Conservation (phyloP, 2,113 vertebrate species). For the Eretmochelys imbricata region DNA sequence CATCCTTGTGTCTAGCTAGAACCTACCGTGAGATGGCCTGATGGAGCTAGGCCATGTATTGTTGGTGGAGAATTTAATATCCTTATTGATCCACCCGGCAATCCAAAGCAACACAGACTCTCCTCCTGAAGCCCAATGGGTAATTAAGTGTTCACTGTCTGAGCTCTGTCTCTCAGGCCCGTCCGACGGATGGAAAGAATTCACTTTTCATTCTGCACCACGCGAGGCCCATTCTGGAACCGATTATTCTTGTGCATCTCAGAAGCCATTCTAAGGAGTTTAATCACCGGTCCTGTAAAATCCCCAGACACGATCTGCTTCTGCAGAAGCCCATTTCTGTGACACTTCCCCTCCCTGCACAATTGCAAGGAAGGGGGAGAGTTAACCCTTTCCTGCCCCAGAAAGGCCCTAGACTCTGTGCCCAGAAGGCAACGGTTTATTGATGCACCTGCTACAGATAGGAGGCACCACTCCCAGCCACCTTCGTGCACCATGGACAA, state of each 20-base stretch:
- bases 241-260: not conserved
- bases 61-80: not conserved
- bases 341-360: not conserved
- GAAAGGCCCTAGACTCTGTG: not conserved
- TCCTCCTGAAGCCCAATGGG: not conserved
- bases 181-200: not conserved
- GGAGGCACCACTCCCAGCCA: not conserved
- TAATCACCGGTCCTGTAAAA: not conserved
- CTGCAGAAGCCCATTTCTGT: not conserved
- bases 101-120: not conserved
- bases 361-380: not conserved
- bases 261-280: not conserved
- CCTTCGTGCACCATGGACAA: not conserved
- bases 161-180: not conserved
- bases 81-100: not conserved
- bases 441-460: not conserved
- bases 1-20: not conserved
- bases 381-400: not conserved
- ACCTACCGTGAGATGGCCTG: not conserved
- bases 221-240: not conserved
- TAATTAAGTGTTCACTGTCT: not conserved
- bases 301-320: not conserved
- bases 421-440: not conserved
- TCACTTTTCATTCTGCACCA: not conserved
- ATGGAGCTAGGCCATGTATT: not conserved